Evolutionary conservation across 2,888 invertebrate species (phyloP).

Genomic region (Dusona sp.): DNA sequence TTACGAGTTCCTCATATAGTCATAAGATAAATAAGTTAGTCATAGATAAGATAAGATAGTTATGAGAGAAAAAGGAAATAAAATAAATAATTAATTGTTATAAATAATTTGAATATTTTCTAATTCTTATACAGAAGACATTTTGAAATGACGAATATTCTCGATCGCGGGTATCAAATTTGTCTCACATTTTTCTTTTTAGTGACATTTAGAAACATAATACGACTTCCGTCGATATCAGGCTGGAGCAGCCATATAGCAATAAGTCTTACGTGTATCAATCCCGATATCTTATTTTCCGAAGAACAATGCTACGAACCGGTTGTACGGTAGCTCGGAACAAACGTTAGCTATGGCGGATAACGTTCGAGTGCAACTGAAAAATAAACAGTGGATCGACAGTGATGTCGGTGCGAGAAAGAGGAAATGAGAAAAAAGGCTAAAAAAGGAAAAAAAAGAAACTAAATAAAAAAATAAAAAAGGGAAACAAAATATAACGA

Average conservation of each 20-base stretch:
- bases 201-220: not conserved
- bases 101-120: not conserved
- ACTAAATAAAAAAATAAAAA: slow-evolving; percentile 40
- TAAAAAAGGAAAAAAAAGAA: slow-evolving; percentile 36
- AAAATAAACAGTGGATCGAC: slow-evolving; percentile 7
- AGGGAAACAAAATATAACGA: slow-evolving; percentile 34
- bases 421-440: not conserved
- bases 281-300: slow-evolving; percentile 12
- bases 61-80: no score
- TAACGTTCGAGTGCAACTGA: slow-evolving; percentile 66
- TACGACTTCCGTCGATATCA: not conserved
- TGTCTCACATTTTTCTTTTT: not conserved
- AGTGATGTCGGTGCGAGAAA: not conserved
- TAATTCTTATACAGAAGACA: not conserved
- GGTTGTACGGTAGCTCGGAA: slow-evolving; percentile 17
- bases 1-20: no score
- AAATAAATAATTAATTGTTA: no score
- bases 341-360: slow-evolving; percentile 18
- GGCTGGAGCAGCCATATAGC: not conserved
- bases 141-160: not conserved
- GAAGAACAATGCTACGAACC: not conserved
- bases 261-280: not conserved
- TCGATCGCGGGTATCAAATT: not conserved
- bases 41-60: no score
- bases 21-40: no score